These are phyloP conservation scores for Drosophila albomicans DNA, from an alignment of 1,140 invertebrate species.

Conservation along the genomic window DNA sequence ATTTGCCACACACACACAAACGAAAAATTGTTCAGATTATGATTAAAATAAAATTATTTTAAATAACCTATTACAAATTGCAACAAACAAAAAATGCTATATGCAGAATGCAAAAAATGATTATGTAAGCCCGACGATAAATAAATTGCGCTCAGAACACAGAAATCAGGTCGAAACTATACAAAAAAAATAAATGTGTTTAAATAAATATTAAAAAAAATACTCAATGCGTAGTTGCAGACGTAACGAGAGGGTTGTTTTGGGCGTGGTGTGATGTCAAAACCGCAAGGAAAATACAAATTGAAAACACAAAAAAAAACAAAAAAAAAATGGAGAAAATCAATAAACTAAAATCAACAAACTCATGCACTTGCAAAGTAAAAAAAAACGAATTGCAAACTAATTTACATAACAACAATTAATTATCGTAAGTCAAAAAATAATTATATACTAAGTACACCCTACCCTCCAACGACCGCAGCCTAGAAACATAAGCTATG, in stretches of 20 bases:
- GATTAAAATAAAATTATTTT: conserved; percentile 39
- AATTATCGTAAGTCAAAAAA: conserved; percentile 75
- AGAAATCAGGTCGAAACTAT: conserved; percentile 26
- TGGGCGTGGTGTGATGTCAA: conserved; percentile 48
- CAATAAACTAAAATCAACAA: conserved; percentile 72
- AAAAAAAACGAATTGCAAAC: conserved; percentile 46
- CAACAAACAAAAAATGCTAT: neutral
- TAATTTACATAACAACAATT: conserved; percentile 69
- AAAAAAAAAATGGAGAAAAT: conserved; percentile 40
- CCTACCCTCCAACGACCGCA: conserved; percentile 74
- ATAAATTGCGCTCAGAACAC: conserved; percentile 30
- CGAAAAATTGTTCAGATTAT: conserved; percentile 27
- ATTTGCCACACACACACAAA: conserved; percentile 43
- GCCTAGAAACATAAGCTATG: conserved; percentile 75
- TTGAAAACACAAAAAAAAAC: conserved; percentile 14
- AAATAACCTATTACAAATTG: conserved; percentile 35
- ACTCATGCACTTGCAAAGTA: conserved; percentile 58
- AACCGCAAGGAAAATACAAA: conserved; percentile 22
- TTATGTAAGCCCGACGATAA: conserved; percentile 24
- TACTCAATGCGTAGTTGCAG: conserved; percentile 50
- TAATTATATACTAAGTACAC: conserved; percentile 78
- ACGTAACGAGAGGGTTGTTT: conserved; percentile 39
- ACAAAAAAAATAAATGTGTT: conserved; percentile 26
- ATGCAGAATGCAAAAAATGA: conserved; percentile 19
- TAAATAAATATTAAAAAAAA: conserved; percentile 27